phyloP scores from a whole-genome alignment of 2,113 vertebrate species.

The Lagopus leucura region DNA sequence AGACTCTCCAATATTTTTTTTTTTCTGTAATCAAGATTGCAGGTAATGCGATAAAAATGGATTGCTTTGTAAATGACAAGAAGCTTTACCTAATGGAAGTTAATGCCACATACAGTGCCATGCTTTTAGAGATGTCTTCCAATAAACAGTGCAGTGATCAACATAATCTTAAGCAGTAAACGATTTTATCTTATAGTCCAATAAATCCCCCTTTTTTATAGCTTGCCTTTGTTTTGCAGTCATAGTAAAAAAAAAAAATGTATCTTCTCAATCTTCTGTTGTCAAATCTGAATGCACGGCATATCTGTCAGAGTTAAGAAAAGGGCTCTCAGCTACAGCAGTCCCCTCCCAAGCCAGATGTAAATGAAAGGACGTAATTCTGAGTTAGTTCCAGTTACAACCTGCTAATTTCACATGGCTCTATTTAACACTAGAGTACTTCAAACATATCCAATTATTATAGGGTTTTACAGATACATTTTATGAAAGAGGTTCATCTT shows the following conservation, averaged over 20 bases:
- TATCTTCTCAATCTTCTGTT: background rate
- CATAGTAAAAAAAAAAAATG: background rate
- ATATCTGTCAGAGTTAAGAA: background rate
- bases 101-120: background rate
- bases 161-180: background rate
- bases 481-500: background rate
- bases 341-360: background rate
- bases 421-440: background rate
- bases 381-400: background rate
- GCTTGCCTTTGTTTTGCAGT: background rate
- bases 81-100: background rate
- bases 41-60: background rate
- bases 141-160: background rate
- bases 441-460: background rate
- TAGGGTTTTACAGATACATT: background rate
- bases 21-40: background rate
- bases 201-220: background rate
- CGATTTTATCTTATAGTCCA: background rate
- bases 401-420: background rate
- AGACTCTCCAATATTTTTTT: background rate
- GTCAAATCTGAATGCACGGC: background rate
- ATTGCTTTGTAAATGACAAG: background rate
- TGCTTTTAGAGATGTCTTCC: background rate
- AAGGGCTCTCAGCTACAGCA: background rate
- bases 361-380: background rate